Evolutionary conservation across 2,113 vertebrate species (phyloP).

Genomic region (Catharus fuscescens): DNA sequence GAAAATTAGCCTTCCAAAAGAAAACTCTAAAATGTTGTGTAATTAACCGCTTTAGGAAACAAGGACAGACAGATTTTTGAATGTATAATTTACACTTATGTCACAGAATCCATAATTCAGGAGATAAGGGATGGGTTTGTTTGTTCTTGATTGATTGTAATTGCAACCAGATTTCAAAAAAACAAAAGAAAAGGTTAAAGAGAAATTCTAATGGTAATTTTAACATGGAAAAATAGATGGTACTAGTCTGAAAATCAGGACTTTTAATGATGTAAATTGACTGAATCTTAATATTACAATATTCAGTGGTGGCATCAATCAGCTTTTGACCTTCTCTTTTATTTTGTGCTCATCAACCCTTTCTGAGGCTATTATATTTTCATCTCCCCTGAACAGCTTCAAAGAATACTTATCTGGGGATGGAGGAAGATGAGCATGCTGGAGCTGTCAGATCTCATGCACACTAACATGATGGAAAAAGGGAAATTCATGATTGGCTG

Average conservation of each 20-base stretch:
- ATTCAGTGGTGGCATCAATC: neutral
- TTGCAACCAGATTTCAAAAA: neutral
- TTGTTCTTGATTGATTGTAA: slow-evolving; percentile 36
- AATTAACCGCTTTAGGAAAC: neutral
- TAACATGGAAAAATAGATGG: neutral
- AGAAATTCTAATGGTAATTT: neutral
- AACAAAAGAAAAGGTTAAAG: neutral
- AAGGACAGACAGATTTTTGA: slow-evolving; percentile 20
- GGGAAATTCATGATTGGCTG: neutral
- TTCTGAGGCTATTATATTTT: neutral
- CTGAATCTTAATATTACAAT: neutral
- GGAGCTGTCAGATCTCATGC: neutral
- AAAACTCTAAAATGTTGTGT: neutral
- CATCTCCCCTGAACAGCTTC: neutral
- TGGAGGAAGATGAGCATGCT: neutral
- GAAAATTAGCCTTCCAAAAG: neutral
- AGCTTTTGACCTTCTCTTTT: slow-evolving; percentile 27
- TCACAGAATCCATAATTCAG: slow-evolving; percentile 26
- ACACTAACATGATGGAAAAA: neutral
- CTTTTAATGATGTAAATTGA: neutral
- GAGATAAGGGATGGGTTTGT: neutral
- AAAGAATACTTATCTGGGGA: neutral
- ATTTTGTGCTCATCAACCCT: neutral
- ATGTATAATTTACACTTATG: slow-evolving; percentile 1
- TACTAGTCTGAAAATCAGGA: neutral